phyloP scores from a whole-genome alignment of 2,888 invertebrate genomes.

The Pteria penguin region DNA sequence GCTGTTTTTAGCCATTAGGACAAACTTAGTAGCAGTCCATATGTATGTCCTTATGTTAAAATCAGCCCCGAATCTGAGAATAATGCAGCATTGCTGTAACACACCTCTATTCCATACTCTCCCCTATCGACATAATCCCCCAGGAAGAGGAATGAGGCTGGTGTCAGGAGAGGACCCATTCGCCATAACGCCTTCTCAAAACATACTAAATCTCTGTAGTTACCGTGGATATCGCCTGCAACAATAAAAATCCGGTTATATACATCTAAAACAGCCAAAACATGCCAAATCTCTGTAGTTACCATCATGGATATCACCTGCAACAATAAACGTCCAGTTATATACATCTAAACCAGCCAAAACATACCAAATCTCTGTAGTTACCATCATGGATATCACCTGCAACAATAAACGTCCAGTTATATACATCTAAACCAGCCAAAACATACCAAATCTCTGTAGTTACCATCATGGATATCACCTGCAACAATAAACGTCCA shows the following conservation, averaged over 20 bases:
- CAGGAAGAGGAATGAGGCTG: constrained; percentile 86
- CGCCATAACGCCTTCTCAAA: constrained; percentile 88
- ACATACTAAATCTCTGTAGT: constrained; percentile 85
- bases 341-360: constrained; percentile 83
- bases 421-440: no score
- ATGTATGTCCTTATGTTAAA: no score
- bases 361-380: constrained; percentile 81
- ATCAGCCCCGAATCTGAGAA: no score
- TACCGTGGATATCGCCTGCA: constrained; percentile 89
- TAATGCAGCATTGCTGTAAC: not conserved
- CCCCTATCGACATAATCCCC: constrained; percentile 91
- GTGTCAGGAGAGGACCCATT: constrained; percentile 84
- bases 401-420: constrained; percentile 86
- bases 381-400: constrained; percentile 85
- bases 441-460: no score
- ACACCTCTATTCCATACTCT: constrained; percentile 84
- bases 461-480: constrained; percentile 89
- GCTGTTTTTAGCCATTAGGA: no score
- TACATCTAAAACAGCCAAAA: no score
- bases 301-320: constrained; percentile 86
- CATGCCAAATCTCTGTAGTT: constrained; percentile 82
- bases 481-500: constrained; percentile 80
- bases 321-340: constrained; percentile 86
- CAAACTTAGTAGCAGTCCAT: no score
- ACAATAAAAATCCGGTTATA: not conserved